Evolutionary conservation across 1,140 invertebrate genomes (phyloP).

Genomic region (Lordiphosa clarofinis): DNA sequence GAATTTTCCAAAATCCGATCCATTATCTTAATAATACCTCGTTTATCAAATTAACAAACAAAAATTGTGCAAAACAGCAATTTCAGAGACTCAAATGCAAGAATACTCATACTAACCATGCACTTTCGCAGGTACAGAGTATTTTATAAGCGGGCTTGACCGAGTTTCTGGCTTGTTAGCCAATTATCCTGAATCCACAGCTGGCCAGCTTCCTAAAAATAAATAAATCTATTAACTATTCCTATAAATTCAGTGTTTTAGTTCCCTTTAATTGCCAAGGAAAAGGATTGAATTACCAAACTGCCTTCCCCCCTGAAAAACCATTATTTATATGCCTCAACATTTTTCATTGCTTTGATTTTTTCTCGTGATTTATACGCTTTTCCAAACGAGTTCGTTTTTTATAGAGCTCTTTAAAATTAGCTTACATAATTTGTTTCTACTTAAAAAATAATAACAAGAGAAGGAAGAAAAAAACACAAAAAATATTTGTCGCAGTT

Average conservation of each 20-base stretch:
- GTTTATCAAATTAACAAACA: no score
- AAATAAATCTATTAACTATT: no score
- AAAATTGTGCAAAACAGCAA: no score
- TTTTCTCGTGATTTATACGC: slow-evolving; percentile 43
- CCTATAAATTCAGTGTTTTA: slow-evolving; percentile 1
- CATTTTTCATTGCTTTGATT: slow-evolving; percentile 49
- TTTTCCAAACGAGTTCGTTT: slow-evolving; percentile 29
- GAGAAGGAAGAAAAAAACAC: background rate
- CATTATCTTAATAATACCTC: no score
- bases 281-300: slow-evolving; percentile 55
- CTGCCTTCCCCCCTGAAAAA: background rate
- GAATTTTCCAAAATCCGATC: no score
- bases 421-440: slow-evolving; percentile 53
- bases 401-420: slow-evolving; percentile 49
- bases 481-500: slow-evolving; percentile 42
- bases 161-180: no score
- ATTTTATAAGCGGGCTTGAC: no score
- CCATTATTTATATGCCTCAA: slow-evolving; percentile 17
- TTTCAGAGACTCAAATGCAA: no score
- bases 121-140: no score
- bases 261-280: slow-evolving; percentile 44
- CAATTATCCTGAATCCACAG: no score
- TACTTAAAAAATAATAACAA: slow-evolving; percentile 35
- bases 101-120: no score
- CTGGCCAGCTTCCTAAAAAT: no score